Percentiles rank a stretch among this genome's conserved stretches.
Conservation (phyloP, 2,113 vertebrate species). For the Channa maculata region DNA sequence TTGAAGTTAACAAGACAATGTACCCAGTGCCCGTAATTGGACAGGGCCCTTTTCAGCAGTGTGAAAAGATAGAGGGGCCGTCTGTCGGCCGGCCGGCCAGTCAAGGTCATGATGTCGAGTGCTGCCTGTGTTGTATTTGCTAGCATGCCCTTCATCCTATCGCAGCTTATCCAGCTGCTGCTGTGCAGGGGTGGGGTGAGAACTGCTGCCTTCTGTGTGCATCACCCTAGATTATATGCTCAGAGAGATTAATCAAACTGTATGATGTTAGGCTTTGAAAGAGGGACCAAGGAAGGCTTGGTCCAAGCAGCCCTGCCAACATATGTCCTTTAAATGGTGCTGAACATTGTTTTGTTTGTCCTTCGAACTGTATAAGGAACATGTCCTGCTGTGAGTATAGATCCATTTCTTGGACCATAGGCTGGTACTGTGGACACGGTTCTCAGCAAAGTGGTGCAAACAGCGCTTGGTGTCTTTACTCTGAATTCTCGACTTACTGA, state of each 20-base stretch:
- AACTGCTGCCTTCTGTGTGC: constrained; percentile 32
- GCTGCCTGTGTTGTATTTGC: constrained; percentile 53
- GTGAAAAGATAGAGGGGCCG: constrained; percentile 55
- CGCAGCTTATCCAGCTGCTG: constrained; percentile 66
- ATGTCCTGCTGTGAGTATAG: no score
- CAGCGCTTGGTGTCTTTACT: no score
- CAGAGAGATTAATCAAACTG: constrained; percentile 73
- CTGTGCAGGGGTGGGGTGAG: constrained; percentile 50
- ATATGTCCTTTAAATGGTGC: constrained; percentile 10
- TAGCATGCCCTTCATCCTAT: constrained; percentile 45
- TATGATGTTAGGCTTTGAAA: constrained; percentile 49
- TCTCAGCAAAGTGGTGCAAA: no score
- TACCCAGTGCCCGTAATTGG: constrained; percentile 72
- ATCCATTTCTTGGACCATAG: no score
- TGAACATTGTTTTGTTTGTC: constrained; percentile 30
- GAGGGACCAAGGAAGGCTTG: constrained; percentile 37
- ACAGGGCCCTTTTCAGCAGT: constrained; percentile 29
- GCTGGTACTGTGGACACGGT: no score
- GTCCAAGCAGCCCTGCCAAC: not conserved
- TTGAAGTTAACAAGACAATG: constrained; percentile 71
- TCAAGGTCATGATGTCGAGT: constrained; percentile 62
- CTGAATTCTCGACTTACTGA: no score
- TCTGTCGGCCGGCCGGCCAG: constrained; percentile 52
- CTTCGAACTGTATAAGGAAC: not conserved
- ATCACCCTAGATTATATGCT: constrained; percentile 69